phyloP scores from a whole-genome alignment of 2,113 vertebrate species.

The Bungarus multicinctus region DNA sequence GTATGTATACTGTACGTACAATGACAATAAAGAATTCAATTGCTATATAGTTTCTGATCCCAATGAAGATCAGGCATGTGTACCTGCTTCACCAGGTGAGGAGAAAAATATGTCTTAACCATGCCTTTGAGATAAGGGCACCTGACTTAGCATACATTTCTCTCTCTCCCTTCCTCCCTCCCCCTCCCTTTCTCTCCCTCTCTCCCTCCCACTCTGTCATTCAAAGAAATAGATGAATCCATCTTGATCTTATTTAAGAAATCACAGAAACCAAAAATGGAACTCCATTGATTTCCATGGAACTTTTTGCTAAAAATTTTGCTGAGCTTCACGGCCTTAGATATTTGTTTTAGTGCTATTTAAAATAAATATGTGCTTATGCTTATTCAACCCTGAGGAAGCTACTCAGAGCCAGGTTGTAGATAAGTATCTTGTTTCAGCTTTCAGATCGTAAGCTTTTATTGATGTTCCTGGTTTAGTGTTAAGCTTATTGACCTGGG shows the following conservation, averaged over 20 bases:
- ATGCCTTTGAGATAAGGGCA: not conserved
- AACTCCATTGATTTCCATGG: not conserved
- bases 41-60: not conserved
- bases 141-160: not conserved
- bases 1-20: no score
- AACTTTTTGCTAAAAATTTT: not conserved
- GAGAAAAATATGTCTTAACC: not conserved
- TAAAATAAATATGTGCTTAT: not conserved
- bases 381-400: not conserved
- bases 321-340: not conserved
- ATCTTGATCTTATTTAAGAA: not conserved
- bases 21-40: no score
- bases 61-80: not conserved
- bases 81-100: not conserved
- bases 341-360: conserved; percentile 4
- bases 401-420: not conserved
- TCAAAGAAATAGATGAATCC: not conserved
- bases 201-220: not conserved
- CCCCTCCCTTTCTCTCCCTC: no score
- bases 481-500: conserved; percentile 56
- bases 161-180: no score
- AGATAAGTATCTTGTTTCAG: not conserved
- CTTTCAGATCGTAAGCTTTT: conserved; percentile 48
- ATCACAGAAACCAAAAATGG: not conserved
- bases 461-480: conserved; percentile 51